Base-by-base conservation (phyloP, 1,140 invertebrate genomes). In the Antheraea pernyi region DNA sequence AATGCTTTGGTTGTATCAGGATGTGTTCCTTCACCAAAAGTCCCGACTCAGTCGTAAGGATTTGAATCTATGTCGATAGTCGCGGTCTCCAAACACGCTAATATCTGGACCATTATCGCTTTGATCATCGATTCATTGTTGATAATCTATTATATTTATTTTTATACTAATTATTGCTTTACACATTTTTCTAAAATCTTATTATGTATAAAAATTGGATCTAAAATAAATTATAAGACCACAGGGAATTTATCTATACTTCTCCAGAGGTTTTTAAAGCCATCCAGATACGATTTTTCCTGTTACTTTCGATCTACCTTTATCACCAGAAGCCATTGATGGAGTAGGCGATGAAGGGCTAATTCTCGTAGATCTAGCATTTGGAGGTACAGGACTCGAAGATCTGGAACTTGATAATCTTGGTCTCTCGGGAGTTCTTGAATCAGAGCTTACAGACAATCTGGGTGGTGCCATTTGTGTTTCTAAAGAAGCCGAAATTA, bases 271-370 rank as follows among this genome's bases (percentile, higher is more conserved):
- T 53, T 6, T 59, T 70, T 93, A 96, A 19, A 96, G 90, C 95
- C 95, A 96, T 3, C 95, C 95, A 22, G 94, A 94, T 60, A 95
- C 93, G 13, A 95, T 90, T 92, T 94, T 94, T 3, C 95, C 95
- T 6, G 95, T 95, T 0, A 94, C 94, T 84, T 95, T 95, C 10
- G 95, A 96, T 81, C 94, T 95, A 60, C 95, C 95, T 58, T 92
- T 91, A 66, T 93, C 89, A 7, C 92, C 92, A 7, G 93, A 92
- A 3, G 86, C 90, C 22, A 82, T 83, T 5, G 82, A 76, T 64
- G 76, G 77, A 42, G 84, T 73, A 7, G 83, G 80, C 6, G 84
- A 76, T 9, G 76, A 74, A 59, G 83, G 82, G 59, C 67, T 74
- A 59, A 72, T 70, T 37, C 67, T 68, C 30, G 81, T 46, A 37